Percentiles rank a stretch among this genome's conserved stretches.
Evolutionary conservation across 2,797 vertebrate genomes (phyloP).

Genomic region (Enteromius unitaeniatus): DNA sequence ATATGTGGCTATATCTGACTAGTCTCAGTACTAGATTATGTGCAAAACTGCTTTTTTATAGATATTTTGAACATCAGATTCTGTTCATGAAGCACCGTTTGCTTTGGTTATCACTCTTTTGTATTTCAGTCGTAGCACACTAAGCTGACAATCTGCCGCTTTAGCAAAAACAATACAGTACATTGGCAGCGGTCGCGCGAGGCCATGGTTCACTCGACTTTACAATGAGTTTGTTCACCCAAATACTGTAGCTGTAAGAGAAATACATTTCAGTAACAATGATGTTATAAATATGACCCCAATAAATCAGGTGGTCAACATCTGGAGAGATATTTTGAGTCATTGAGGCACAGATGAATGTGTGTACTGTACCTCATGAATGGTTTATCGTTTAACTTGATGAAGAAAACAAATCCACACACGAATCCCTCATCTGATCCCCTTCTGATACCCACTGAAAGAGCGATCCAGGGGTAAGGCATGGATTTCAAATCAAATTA

Average conservation of each 20-base stretch:
- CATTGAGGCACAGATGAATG: not conserved
- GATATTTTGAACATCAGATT: slow-evolving; percentile 1
- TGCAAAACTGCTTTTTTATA: not conserved
- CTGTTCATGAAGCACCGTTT: not conserved
- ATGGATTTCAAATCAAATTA: slow-evolving; percentile 55
- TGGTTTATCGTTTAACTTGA: slow-evolving; percentile 46
- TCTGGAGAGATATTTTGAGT: slow-evolving; percentile 49
- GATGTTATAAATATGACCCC: not conserved
- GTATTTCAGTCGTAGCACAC: slow-evolving; percentile 63
- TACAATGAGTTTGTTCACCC: slow-evolving; percentile 23
- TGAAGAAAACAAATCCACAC: slow-evolving; percentile 51
- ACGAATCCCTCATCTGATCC: slow-evolving; percentile 42
- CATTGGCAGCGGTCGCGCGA: not conserved
- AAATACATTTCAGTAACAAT: slow-evolving; percentile 4
- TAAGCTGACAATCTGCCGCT: slow-evolving; percentile 45
- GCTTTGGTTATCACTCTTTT: slow-evolving; percentile 52
- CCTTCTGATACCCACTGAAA: slow-evolving; percentile 37
- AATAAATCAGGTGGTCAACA: slow-evolving; percentile 37
- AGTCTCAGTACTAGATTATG: not conserved
- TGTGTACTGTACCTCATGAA: slow-evolving; percentile 13
- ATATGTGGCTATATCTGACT: slow-evolving; percentile 5
- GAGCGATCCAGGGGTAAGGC: slow-evolving; percentile 41
- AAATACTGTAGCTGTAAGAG: not conserved
- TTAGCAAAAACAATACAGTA: slow-evolving; percentile 23
- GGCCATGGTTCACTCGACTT: not conserved